These are phyloP conservation scores for Augochlorella aurata DNA, from an alignment of 2,888 invertebrate species.

Conservation along the genomic window DNA sequence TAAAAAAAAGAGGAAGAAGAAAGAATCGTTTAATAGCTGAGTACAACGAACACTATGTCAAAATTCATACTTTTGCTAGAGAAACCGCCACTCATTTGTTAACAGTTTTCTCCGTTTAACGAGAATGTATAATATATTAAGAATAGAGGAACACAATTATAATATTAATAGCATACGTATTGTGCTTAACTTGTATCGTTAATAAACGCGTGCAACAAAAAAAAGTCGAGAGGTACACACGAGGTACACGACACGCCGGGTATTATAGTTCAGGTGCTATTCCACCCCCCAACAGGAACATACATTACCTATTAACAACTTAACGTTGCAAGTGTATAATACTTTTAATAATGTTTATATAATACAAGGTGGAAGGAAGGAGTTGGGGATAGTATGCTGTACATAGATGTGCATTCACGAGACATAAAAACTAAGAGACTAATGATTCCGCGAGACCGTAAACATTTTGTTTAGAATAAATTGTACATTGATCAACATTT, in stretches of 20 bases:
- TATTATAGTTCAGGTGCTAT: constrained; percentile 17
- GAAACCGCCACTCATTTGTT: not conserved
- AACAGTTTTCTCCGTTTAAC: constrained; percentile 1
- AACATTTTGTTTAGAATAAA: constrained; percentile 82
- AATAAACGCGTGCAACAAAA: not conserved
- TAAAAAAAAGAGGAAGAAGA: too few relatives aligned
- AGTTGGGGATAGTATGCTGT: constrained; percentile 73
- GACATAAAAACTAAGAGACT: constrained; percentile 67
- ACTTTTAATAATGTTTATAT: constrained; percentile 82
- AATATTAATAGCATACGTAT: constrained; percentile 2
- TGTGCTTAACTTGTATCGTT: not conserved
- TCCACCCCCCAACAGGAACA: constrained; percentile 41
- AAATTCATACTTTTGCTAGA: not conserved
- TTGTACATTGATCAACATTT: constrained; percentile 80
- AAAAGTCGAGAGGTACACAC: not conserved
- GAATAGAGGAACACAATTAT: constrained; percentile 7
- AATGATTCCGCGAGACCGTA: constrained; percentile 77
- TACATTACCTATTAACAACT: constrained; percentile 67
- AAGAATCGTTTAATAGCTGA: constrained; percentile 12
- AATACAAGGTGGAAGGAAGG: constrained; percentile 71
- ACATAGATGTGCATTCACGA: constrained; percentile 77
- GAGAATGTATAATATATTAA: not conserved
- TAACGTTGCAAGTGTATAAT: constrained; percentile 78
- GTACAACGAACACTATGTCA: constrained; percentile 33
- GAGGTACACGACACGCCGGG: constrained; percentile 4